Evolutionary conservation across 2,113 vertebrate species (phyloP).

Genomic region (Callopanchax toddi): DNA sequence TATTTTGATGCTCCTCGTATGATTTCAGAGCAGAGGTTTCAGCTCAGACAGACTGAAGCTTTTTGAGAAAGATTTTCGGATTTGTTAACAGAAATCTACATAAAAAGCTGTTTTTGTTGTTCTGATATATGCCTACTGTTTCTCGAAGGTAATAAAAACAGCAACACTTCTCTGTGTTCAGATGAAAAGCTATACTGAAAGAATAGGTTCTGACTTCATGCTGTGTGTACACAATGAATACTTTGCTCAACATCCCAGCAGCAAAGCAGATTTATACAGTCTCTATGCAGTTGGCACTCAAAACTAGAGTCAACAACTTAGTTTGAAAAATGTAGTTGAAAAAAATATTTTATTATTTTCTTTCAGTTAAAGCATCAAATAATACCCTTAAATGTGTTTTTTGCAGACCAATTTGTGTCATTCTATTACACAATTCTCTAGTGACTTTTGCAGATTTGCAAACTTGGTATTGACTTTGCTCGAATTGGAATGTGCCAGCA

Average conservation of each 20-base stretch:
- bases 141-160: background rate
- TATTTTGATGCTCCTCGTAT: background rate
- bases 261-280: background rate
- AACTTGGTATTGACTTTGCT: too few species aligned
- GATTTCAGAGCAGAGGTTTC: background rate
- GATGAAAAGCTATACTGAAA: background rate
- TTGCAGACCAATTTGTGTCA: background rate
- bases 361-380: too few species aligned
- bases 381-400: too few species aligned
- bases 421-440: background rate
- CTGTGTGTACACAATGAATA: background rate
- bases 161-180: background rate
- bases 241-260: background rate
- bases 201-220: too few species aligned
- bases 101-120: background rate
- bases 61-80: background rate
- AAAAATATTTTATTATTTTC: background rate
- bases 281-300: background rate
- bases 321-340: too few species aligned
- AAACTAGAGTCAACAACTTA: too few species aligned
- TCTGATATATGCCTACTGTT: background rate
- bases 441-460: background rate
- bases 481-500: too few species aligned
- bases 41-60: background rate
- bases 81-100: background rate